Evolutionary conservation across 2,888 invertebrate genomes (phyloP).

Genomic region (Andrena bicolor): DNA sequence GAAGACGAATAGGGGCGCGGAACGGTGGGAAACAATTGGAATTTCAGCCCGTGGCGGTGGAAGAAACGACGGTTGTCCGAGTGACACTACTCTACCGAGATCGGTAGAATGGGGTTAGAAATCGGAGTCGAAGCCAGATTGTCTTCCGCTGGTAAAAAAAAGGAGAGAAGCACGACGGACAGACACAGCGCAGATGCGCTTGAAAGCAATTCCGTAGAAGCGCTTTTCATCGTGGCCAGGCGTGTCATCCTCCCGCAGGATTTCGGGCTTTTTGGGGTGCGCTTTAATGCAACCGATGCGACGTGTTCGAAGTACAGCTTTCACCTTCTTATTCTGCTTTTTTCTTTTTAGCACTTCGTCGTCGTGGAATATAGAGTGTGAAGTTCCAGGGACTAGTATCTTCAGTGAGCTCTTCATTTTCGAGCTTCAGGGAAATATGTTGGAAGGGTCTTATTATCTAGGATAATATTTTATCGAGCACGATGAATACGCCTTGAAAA

Average conservation of each 20-base stretch:
- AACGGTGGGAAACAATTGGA: constrained; percentile 41
- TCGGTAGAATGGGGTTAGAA: constrained; percentile 55
- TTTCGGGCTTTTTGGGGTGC: background rate
- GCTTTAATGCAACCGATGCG: constrained; percentile 16
- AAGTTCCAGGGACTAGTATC: background rate
- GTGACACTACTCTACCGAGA: constrained; percentile 49
- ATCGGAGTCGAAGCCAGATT: constrained; percentile 23
- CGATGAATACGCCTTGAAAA: background rate
- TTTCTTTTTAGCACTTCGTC: background rate
- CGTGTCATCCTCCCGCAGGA: constrained; percentile 37
- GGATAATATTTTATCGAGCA: background rate
- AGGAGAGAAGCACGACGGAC: background rate
- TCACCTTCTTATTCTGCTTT: background rate
- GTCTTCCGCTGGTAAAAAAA: constrained; percentile 19
- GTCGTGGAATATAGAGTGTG: background rate
- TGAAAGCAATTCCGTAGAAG: constrained; percentile 53
- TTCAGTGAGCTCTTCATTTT: background rate
- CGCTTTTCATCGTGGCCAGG: constrained; percentile 47
- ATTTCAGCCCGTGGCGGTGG: constrained; percentile 25
- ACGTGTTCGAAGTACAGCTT: background rate
- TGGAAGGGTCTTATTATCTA: background rate
- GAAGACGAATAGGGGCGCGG: constrained; percentile 18
- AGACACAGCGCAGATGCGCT: constrained; percentile 49
- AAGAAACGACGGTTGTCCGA: constrained; percentile 45
- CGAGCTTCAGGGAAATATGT: background rate